These are phyloP conservation scores for Dioctria rufipes DNA, from an alignment of 2,888 invertebrate species.

Conservation along the genomic window DNA sequence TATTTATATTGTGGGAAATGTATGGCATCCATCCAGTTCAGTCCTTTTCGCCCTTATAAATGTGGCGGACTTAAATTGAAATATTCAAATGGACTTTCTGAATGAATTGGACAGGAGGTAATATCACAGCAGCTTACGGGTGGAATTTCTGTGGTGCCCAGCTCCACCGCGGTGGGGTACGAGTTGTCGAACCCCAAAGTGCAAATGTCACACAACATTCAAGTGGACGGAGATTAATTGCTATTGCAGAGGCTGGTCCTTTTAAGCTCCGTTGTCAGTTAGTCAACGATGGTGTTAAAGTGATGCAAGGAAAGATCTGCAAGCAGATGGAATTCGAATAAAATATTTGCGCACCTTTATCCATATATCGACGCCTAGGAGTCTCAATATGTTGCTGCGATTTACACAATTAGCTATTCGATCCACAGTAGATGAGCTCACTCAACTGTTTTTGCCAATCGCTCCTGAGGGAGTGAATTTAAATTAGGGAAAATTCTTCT, in stretches of 20 bases:
- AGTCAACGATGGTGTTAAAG: slow-evolving; percentile 41
- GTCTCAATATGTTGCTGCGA: slow-evolving; percentile 8
- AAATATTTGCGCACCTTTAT: background rate
- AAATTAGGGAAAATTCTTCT: slow-evolving; percentile 31
- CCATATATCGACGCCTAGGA: background rate
- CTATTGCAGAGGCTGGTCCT: slow-evolving; percentile 54
- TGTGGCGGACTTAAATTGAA: slow-evolving; percentile 60
- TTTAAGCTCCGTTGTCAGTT: slow-evolving; percentile 53
- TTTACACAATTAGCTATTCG: slow-evolving; percentile 19
- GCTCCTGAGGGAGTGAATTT: slow-evolving; percentile 2
- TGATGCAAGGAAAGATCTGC: slow-evolving; percentile 1
- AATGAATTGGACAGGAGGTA: slow-evolving; percentile 54
- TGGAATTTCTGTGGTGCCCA: background rate
- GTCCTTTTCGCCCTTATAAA: slow-evolving; percentile 55
- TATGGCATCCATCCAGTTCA: slow-evolving; percentile 26
- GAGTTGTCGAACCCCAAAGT: slow-evolving; percentile 52
- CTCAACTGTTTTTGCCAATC: slow-evolving; percentile 7
- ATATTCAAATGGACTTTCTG: slow-evolving; percentile 57
- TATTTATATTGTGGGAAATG: slow-evolving; percentile 56
- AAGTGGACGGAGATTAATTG: slow-evolving; percentile 60
- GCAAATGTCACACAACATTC: slow-evolving; percentile 59
- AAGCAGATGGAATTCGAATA: slow-evolving; percentile 5
- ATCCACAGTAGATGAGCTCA: slow-evolving; percentile 16
- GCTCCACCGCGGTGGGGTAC: background rate
- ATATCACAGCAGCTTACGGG: slow-evolving; percentile 37